Percentiles rank a stretch among this genome's conserved stretches.
These are phyloP conservation scores for Temnothorax unifasciatus DNA, from an alignment of 2,888 invertebrate species.

Conservation along the genomic window DNA sequence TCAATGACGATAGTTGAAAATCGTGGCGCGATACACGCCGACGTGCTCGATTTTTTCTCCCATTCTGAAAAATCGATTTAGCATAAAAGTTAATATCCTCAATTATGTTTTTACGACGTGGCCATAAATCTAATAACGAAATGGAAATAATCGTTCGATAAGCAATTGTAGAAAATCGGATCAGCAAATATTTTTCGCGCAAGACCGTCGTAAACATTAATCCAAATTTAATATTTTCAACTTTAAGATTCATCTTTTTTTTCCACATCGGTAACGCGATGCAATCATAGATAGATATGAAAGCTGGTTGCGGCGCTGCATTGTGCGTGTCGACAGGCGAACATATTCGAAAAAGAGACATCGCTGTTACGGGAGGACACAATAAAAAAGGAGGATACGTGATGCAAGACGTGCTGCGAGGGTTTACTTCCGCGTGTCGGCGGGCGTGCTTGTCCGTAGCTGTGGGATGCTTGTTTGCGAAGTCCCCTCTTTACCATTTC, in stretches of 20 bases:
- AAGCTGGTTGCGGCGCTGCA: neutral
- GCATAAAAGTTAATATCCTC: neutral
- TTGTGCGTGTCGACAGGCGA: constrained; percentile 20
- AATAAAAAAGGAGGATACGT: constrained; percentile 52
- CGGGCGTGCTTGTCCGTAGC: constrained; percentile 76
- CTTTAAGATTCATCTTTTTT: neutral
- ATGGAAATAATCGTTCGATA: neutral
- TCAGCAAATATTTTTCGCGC: neutral
- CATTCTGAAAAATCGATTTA: constrained; percentile 33
- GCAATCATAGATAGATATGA: neutral
- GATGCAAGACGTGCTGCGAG: constrained; percentile 62
- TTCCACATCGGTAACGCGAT: neutral
- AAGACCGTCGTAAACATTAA: neutral
- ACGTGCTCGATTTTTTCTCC: neutral
- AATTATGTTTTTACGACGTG: neutral
- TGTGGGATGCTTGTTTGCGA: constrained; percentile 73
- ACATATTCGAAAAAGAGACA: constrained; percentile 31
- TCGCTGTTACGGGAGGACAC: constrained; percentile 27
- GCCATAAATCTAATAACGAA: neutral
- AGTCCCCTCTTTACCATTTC: constrained; percentile 82
- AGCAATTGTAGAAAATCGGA: neutral
- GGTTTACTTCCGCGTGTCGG: constrained; percentile 75
- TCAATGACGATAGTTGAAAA: constrained; percentile 62
- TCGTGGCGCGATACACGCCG: constrained; percentile 43
- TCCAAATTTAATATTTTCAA: neutral